Evolutionary conservation across 2,113 vertebrate genomes (phyloP).

Genomic region (Candoia aspera): DNA sequence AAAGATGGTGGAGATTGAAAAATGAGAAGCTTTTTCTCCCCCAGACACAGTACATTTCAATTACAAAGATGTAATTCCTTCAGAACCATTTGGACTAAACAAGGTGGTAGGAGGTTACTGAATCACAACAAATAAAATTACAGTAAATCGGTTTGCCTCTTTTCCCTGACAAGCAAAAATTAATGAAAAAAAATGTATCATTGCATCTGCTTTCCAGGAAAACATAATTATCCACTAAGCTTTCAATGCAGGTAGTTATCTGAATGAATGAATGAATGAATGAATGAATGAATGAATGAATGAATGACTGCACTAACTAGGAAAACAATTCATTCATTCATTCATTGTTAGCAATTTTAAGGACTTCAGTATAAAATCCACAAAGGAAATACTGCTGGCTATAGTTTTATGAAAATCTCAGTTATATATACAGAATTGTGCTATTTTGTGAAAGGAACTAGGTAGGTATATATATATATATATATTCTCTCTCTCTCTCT

Average conservation of each 20-base stretch:
- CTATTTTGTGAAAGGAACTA: background rate
- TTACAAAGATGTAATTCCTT: background rate
- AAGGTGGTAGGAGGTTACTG: background rate
- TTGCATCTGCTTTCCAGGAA: background rate
- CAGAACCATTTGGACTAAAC: background rate
- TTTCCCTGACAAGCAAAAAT: background rate
- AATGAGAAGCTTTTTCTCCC: background rate
- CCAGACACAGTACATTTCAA: too few relatives aligned
- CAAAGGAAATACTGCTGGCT: background rate
- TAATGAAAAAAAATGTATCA: background rate
- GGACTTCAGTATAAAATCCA: background rate
- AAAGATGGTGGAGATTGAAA: background rate
- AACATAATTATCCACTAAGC: background rate
- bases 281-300: too few relatives aligned
- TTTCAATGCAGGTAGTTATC: background rate
- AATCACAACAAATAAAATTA: background rate
- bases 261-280: too few relatives aligned
- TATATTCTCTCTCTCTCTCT: too few relatives aligned
- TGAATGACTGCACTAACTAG: too few relatives aligned
- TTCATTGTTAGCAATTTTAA: background rate
- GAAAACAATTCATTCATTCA: too few relatives aligned
- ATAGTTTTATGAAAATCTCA: background rate
- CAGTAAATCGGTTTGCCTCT: background rate
- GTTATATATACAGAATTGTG: background rate
- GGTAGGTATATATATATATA: too few relatives aligned